Evolutionary conservation across 2,797 vertebrate genomes (phyloP).

Genomic region (Lutra lutra): DNA sequence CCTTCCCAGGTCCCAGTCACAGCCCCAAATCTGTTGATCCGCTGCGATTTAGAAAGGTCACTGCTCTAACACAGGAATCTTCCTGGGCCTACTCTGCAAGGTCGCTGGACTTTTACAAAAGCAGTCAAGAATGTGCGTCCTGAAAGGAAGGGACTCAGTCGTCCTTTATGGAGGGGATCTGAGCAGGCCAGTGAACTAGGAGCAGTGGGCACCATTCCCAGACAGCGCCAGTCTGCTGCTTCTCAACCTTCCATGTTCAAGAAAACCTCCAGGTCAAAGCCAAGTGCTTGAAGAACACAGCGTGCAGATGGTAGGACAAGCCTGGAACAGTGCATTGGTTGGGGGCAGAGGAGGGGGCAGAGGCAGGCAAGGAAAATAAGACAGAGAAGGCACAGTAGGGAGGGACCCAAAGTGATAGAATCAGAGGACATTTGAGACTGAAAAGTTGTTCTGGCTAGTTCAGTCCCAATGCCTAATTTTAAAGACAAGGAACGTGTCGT

Average conservation of each 20-base stretch:
- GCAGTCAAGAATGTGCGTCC: constrained; percentile 43
- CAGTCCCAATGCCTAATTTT: constrained; percentile 24
- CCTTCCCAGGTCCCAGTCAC: neutral
- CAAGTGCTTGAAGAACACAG: constrained; percentile 10
- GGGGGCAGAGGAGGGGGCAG: neutral
- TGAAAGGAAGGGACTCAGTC: neutral
- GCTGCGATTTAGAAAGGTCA: neutral
- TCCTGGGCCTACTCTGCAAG: neutral
- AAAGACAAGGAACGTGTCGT: neutral
- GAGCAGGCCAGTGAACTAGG: neutral
- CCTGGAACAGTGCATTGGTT: neutral
- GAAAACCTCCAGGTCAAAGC: constrained; percentile 67
- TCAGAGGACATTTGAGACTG: neutral
- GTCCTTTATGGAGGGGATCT: neutral
- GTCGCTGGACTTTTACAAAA: neutral
- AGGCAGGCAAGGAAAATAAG: neutral
- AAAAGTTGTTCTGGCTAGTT: neutral
- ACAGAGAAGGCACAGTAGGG: neutral
- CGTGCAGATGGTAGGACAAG: neutral
- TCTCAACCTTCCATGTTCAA: constrained; percentile 26
- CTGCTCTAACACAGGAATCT: neutral
- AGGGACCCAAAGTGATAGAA: neutral
- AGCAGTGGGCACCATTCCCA: constrained; percentile 50
- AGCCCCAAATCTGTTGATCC: neutral
- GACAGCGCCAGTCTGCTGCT: neutral